phyloP scores from a whole-genome alignment of 2,113 vertebrate genomes.

The Pristiophorus japonicus region DNA sequence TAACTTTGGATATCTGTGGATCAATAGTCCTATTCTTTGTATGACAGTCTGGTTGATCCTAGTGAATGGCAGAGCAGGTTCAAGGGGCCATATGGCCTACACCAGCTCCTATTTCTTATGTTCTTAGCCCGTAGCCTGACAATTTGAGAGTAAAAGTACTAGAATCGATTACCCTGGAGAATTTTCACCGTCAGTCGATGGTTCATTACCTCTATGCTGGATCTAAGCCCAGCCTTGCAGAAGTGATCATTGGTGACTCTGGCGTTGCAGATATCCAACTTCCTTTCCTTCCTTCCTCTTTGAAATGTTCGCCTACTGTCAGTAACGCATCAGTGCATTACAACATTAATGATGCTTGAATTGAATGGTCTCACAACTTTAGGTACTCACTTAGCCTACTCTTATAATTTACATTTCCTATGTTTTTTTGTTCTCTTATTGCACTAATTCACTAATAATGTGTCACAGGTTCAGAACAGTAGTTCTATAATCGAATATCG shows the following conservation, averaged over 20 bases:
- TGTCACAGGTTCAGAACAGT: not conserved
- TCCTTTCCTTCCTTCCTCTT: not conserved
- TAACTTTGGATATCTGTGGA: not conserved
- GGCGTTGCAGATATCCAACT: not conserved
- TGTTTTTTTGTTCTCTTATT: not conserved
- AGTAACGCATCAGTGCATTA: not conserved
- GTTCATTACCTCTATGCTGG: not conserved
- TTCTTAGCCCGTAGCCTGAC: not conserved
- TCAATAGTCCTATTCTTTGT: not conserved
- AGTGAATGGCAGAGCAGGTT: no score
- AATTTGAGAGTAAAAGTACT: not conserved
- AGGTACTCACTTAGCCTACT: not conserved
- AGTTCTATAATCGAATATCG: not conserved
- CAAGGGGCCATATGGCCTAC: no score
- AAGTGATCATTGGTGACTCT: not conserved
- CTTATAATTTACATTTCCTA: not conserved
- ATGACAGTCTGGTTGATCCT: not conserved
- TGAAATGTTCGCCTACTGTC: not conserved
- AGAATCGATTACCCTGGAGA: not conserved
- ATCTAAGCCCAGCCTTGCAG: not conserved
- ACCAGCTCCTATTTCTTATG: no score
- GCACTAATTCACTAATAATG: not conserved
- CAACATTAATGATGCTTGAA: not conserved
- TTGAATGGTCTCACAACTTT: not conserved
- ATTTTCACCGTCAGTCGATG: not conserved